Conservation (phyloP, 1,140 invertebrate genomes). For the Zaprionus camerounensis region DNA sequence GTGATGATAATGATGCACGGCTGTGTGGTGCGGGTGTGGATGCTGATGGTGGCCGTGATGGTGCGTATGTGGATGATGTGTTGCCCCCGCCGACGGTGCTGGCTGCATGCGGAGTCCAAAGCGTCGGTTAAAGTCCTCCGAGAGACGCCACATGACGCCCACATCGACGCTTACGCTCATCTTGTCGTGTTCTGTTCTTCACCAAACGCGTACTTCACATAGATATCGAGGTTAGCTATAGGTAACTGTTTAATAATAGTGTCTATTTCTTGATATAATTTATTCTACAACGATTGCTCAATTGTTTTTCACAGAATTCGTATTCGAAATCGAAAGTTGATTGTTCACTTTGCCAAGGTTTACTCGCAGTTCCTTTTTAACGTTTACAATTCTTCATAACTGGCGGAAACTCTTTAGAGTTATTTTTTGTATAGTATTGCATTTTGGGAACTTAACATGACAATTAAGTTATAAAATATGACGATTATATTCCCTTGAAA, state of each 20-base stretch:
- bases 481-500: no score
- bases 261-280: neutral
- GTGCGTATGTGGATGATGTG: slow-evolving; percentile 64
- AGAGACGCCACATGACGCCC: slow-evolving; percentile 84
- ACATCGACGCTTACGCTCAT: slow-evolving; percentile 84
- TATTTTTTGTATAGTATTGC: no score
- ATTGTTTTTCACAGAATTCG: slow-evolving; percentile 1
- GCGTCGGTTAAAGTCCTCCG: slow-evolving; percentile 82
- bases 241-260: neutral
- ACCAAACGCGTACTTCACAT: neutral
- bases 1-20: slow-evolving; percentile 73
- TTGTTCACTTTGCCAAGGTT: no score
- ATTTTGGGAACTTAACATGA: no score
- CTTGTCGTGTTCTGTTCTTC: neutral
- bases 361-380: no score
- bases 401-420: no score
- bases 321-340: neutral
- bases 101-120: slow-evolving; percentile 82
- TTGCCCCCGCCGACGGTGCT: slow-evolving; percentile 64
- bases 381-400: no score
- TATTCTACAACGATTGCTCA: neutral
- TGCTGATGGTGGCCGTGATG: slow-evolving; percentile 30
- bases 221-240: neutral
- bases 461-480: no score
- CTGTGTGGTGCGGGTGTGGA: slow-evolving; percentile 23